These are phyloP conservation scores for Phyllostomus hastatus DNA, from an alignment of 2,113 vertebrate genomes.

Conservation along the genomic window DNA sequence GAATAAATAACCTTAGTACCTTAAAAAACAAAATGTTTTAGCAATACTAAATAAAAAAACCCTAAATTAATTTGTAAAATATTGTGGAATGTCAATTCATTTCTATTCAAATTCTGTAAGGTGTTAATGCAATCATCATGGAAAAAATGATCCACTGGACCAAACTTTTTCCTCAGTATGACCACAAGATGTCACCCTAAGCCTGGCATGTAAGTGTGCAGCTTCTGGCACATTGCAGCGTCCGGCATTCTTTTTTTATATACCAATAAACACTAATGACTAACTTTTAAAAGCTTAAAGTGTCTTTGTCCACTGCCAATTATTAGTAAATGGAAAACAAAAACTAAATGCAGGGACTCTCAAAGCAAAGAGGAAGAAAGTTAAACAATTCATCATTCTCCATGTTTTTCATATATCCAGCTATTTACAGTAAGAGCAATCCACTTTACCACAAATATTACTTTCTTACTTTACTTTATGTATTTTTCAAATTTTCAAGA, in stretches of 20 bases:
- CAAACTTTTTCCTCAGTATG: conserved; percentile 47
- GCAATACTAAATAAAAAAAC: not conserved
- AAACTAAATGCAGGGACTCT: conserved; percentile 7
- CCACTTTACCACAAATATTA: not conserved
- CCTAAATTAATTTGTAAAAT: conserved; percentile 16
- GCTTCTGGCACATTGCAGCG: not conserved
- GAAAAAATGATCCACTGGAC: conserved; percentile 13
- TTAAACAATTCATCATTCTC: conserved; percentile 5
- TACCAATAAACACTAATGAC: not conserved
- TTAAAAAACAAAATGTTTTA: conserved; percentile 22
- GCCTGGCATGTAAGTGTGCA: conserved; percentile 38
- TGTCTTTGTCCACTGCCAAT: not conserved
- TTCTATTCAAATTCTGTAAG: conserved; percentile 20
- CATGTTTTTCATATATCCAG: not conserved
- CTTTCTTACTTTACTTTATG: not conserved
- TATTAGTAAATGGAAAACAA: not conserved
- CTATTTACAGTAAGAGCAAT: not conserved
- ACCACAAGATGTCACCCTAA: conserved; percentile 86
- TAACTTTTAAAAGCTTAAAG: not conserved
- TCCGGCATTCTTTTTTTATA: not conserved
- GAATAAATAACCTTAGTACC: not conserved
- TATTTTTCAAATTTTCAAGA: not conserved
- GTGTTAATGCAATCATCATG: not conserved
- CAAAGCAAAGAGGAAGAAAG: not conserved
- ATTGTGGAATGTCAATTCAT: not conserved